Evolutionary conservation across 2,888 invertebrate genomes (phyloP), one percentile per base, ranked within the genome.

Genomic region (Lordiphosa andalusiaca): DNA sequence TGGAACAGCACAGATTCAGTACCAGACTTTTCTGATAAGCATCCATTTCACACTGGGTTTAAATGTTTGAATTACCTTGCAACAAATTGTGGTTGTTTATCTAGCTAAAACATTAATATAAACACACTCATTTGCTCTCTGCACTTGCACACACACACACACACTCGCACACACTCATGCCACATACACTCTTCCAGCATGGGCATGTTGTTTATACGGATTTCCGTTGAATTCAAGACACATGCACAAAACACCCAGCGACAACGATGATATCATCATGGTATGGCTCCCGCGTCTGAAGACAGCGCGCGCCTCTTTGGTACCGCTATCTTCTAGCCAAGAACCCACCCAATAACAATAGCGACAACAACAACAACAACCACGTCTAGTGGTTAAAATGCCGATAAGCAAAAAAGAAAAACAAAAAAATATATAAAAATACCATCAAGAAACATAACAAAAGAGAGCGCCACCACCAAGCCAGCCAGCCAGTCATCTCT

Each of bases 171-270:
- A 19, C 19, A 19, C 19, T 40, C 16, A 39, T 33, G 40, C 44
- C 1, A 42, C 48, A 56, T 46, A 48, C 33, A 47, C 42, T 41
- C 30, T 10, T 39, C 38, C 65, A 63, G 73, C 68, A 71, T 69
- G 71, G 69, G 42, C 74, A 62, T 64, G 51, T 78, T 83, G 84
- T 81, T 85, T 81, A 85, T 83, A 85, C 86, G 82, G 78, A 85
- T 85, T 83, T 83, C 86, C 82, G 84, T 58, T 74, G 71, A 69
- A 82, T 59, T 73, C 53, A 51, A 69, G 66, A 66, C 69, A 61
- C 54, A 38, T 60, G 65, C 39, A 72, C 54, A 63, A 52, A 63
- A 52, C 56, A 50, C 73, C 57, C 64, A 41, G 55, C 74, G 73
- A 69, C 60, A 61, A 47, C 67, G 59, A 63, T 63, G 84, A 84